phyloP scores from a whole-genome alignment of 2,888 invertebrate species.

The Icerya purchasi region DNA sequence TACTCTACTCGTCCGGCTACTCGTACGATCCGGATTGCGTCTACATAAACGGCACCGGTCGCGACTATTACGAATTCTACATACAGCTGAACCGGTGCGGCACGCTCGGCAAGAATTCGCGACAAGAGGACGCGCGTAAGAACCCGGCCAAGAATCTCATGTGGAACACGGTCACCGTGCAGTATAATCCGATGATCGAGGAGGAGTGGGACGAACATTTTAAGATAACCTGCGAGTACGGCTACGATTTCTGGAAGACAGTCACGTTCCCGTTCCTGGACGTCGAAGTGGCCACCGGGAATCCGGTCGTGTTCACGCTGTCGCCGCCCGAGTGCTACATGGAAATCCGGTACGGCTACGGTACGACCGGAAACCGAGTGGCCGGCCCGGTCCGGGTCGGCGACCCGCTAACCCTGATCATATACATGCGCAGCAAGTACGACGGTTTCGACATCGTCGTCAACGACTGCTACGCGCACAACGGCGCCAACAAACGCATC shows the following conservation, averaged over 20 bases:
- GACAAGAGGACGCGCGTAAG: constrained; percentile 63
- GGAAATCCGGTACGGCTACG: constrained; percentile 83
- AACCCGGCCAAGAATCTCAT: constrained; percentile 81
- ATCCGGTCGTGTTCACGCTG: constrained; percentile 78
- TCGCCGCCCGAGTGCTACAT: constrained; percentile 88
- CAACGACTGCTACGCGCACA: constrained; percentile 83
- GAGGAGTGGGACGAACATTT: constrained; percentile 88
- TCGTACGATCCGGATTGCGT: constrained; percentile 86
- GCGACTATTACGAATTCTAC: constrained; percentile 80
- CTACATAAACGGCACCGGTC: constrained; percentile 80
- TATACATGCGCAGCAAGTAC: constrained; percentile 86
- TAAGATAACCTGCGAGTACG: constrained; percentile 87
- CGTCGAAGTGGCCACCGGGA: constrained; percentile 83
- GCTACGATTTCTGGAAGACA: constrained; percentile 91
- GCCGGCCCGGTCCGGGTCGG: constrained; percentile 78
- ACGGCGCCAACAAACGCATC: constrained; percentile 76
- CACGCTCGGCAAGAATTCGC: constrained; percentile 67
- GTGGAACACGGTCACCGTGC: constrained; percentile 92
- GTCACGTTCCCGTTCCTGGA: constrained; percentile 85
- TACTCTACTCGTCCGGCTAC: constrained; percentile 80
- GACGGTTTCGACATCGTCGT: constrained; percentile 89
- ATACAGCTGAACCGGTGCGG: constrained; percentile 82
- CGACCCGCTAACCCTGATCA: constrained; percentile 74
- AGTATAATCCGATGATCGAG: constrained; percentile 78
- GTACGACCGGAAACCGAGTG: constrained; percentile 62